Evolutionary conservation across 1,140 invertebrate genomes (phyloP).

Genomic region (Pseudachorutes palmiensis): DNA sequence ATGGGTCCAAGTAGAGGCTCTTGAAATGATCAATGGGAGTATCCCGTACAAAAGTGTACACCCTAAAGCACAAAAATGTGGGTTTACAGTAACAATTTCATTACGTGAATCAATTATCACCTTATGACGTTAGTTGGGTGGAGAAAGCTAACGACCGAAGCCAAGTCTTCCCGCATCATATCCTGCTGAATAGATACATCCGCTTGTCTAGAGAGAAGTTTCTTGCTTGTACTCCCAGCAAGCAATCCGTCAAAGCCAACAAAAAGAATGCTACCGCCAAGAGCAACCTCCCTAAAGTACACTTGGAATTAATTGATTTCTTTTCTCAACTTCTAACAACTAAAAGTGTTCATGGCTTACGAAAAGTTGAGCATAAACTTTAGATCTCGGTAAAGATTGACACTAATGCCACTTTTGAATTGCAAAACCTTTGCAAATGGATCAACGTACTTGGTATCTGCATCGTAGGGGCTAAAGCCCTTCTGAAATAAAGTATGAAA

Average conservation of each 20-base stretch:
- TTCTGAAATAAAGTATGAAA: too few relatives aligned
- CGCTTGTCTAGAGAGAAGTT: background rate
- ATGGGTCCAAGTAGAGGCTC: too few relatives aligned
- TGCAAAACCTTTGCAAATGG: background rate
- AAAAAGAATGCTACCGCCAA: background rate
- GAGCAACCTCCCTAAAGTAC: background rate
- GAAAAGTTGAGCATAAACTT: background rate
- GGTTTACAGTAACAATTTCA: too few relatives aligned
- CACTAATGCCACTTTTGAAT: background rate
- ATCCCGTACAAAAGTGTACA: too few relatives aligned
- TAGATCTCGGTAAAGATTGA: background rate
- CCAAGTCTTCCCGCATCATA: background rate
- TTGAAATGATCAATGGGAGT: too few relatives aligned
- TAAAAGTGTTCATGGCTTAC: background rate
- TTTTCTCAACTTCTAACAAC: too few relatives aligned
- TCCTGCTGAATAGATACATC: slow-evolving; percentile 1
- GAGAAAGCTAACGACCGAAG: background rate
- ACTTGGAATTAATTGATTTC: background rate
- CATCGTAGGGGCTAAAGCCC: too few relatives aligned
- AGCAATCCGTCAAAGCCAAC: background rate
- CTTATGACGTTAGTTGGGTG: background rate
- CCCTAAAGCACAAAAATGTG: too few relatives aligned
- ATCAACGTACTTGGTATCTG: too few relatives aligned
- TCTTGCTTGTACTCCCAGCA: background rate
- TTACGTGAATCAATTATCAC: too few relatives aligned